Percentiles rank a stretch among this genome's conserved stretches.
These are phyloP conservation scores for Alloscopus bannaensis DNA, from an alignment of 2,888 invertebrate genomes.

Conservation along the genomic window DNA sequence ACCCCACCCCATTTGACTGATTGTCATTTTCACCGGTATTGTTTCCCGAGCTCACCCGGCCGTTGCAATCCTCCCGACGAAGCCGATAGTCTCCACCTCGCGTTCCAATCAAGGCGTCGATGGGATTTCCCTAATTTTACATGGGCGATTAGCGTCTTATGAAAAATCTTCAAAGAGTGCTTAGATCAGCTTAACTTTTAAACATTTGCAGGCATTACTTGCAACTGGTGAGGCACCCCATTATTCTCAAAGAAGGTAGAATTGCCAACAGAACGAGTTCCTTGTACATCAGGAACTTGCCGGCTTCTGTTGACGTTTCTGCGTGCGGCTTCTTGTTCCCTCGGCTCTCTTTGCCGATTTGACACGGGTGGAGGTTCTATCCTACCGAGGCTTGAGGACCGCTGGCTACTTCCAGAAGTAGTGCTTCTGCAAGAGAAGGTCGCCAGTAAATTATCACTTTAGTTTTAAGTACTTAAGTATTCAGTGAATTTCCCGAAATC, in stretches of 20 bases:
- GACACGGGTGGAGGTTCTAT: conserved; percentile 55
- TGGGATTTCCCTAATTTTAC: conserved; percentile 55
- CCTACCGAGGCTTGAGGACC: conserved; percentile 57
- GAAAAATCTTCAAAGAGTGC: background rate
- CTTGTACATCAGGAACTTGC: background rate
- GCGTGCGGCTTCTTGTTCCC: conserved; percentile 10
- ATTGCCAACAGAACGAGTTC: conserved; percentile 30
- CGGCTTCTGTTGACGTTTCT: conserved; percentile 41
- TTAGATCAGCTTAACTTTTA: background rate
- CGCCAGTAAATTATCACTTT: background rate
- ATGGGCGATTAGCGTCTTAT: background rate
- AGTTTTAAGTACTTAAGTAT: no score
- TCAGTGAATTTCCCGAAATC: no score
- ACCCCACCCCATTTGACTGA: conserved; percentile 17
- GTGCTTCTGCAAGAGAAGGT: conserved; percentile 28
- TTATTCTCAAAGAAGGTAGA: conserved; percentile 46
- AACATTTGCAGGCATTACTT: conserved; percentile 2
- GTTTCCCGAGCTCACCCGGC: conserved; percentile 20
- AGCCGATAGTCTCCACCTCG: conserved; percentile 71
- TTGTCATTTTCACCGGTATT: conserved; percentile 39
- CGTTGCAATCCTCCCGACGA: conserved; percentile 61
- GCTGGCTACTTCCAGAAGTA: conserved; percentile 43
- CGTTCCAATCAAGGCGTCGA: conserved; percentile 70
- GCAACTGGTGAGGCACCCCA: background rate
- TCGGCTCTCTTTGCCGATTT: conserved; percentile 34